These are phyloP conservation scores for Oreochromis spilurus DNA, from an alignment of 2,113 vertebrate species.

Conservation along the genomic window DNA sequence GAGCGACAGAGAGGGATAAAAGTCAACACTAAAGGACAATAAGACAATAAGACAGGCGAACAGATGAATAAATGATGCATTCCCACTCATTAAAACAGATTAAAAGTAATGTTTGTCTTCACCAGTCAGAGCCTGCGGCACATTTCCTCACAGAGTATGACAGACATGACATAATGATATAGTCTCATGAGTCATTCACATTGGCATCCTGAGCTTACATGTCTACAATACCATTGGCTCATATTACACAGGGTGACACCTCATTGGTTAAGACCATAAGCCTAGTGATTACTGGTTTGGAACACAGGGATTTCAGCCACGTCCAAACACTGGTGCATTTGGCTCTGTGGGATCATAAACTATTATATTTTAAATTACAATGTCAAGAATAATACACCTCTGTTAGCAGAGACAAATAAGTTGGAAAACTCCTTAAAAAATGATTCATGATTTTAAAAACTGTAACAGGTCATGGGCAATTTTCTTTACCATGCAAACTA, in stretches of 20 bases:
- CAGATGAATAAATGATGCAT: not conserved
- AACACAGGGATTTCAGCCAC: slow-evolving; percentile 1
- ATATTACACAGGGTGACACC: not conserved
- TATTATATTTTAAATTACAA: not conserved
- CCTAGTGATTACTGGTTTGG: slow-evolving; percentile 26
- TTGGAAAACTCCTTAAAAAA: not conserved
- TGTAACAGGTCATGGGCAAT: not conserved
- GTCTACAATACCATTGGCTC: slow-evolving; percentile 10
- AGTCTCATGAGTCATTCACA: slow-evolving; percentile 1
- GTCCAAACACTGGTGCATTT: not conserved
- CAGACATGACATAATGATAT: slow-evolving; percentile 24
- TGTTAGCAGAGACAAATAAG: not conserved
- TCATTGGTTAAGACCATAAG: slow-evolving; percentile 37
- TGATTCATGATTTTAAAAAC: not conserved
- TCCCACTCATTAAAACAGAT: not conserved
- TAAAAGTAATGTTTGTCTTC: not conserved
- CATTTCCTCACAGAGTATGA: not conserved
- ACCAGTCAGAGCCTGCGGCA: not conserved
- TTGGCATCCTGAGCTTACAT: slow-evolving; percentile 4
- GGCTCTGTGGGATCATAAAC: not conserved
- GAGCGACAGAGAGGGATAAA: not conserved
- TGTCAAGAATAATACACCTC: not conserved
- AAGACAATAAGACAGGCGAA: not conserved
- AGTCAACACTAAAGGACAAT: not conserved
- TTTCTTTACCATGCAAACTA: not conserved